These are phyloP conservation scores for Diarsia rubi DNA, from an alignment of 2,888 invertebrate genomes.

Conservation along the genomic window DNA sequence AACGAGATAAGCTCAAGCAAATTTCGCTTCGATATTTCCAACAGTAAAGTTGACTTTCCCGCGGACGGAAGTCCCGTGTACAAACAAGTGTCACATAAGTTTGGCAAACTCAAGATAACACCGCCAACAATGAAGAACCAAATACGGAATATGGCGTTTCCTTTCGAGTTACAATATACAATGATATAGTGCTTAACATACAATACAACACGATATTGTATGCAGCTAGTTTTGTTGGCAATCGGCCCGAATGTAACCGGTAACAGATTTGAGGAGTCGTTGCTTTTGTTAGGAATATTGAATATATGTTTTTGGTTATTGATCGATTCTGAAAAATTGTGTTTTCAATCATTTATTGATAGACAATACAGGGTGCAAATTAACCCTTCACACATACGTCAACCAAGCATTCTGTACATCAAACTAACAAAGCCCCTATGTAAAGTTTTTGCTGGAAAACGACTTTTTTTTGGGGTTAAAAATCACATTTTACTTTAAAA, in stretches of 20 bases:
- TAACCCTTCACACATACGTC: no score
- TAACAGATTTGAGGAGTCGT: conserved; percentile 23
- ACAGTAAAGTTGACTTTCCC: not conserved
- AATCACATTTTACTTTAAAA: no score
- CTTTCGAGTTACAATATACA: conserved; percentile 56
- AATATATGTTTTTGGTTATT: conserved; percentile 8
- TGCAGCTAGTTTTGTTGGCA: conserved; percentile 39
- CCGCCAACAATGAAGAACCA: conserved; percentile 46
- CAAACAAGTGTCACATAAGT: conserved; percentile 37
- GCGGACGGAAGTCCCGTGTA: not conserved
- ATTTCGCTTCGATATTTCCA: not conserved
- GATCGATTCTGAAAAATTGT: not conserved
- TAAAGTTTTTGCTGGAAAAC: no score
- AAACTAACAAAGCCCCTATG: no score
- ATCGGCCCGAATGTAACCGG: conserved; percentile 23
- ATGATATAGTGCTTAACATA: conserved; percentile 65
- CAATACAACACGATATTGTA: conserved; percentile 54
- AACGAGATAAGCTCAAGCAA: not conserved
- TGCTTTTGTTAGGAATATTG: conserved; percentile 3
- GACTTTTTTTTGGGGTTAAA: no score
- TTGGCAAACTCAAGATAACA: conserved; percentile 42
- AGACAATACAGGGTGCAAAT: no score
- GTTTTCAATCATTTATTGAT: not conserved
- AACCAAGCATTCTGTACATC: no score
- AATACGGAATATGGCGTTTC: conserved; percentile 50